Percentiles rank a stretch among this genome's conserved stretches.
Evolutionary conservation across 1,140 invertebrate species (phyloP).

Genomic region (Hermatobates lingyangjiaoensis): DNA sequence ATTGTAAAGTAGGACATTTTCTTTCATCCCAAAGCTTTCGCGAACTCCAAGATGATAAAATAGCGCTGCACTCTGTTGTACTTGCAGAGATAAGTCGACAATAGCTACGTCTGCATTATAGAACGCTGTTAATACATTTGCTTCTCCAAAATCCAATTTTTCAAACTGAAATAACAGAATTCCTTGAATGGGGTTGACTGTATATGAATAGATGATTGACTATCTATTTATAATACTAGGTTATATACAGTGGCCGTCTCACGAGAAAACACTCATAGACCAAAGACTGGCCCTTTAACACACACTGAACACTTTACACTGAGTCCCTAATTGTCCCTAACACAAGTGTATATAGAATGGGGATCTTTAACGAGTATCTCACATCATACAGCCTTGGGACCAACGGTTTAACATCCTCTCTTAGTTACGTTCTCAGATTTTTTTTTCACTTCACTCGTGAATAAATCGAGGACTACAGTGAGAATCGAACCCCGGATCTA

Average conservation of each 20-base stretch:
- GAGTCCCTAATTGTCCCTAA: slow-evolving; percentile 3
- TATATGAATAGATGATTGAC: slow-evolving; percentile 8
- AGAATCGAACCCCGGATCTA: too few relatives aligned
- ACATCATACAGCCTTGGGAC: too few relatives aligned
- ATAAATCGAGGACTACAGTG: too few relatives aligned
- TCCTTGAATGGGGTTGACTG: too few relatives aligned
- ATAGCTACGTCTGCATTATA: slow-evolving; percentile 97
- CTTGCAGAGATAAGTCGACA: slow-evolving; percentile 78
- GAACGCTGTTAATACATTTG: slow-evolving; percentile 64
- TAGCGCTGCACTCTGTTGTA: slow-evolving; percentile 70
- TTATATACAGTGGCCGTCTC: too few relatives aligned
- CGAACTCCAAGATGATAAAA: slow-evolving; percentile 94
- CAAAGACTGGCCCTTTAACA: too few relatives aligned
- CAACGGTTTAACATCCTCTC: too few relatives aligned
- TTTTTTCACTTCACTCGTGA: too few relatives aligned
- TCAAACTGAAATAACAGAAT: slow-evolving; percentile 57
- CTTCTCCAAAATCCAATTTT: slow-evolving; percentile 69
- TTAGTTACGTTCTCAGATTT: too few relatives aligned
- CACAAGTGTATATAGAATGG: too few relatives aligned
- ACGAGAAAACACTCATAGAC: too few relatives aligned
- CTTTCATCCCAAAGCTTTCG: slow-evolving; percentile 96
- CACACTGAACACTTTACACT: neutral
- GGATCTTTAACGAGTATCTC: too few relatives aligned
- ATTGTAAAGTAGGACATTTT: slow-evolving; percentile 88
- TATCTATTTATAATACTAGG: slow-evolving; percentile 7